Percentiles rank a stretch among this genome's conserved stretches.
Evolutionary conservation across 1,140 invertebrate species (phyloP).

Genomic region (Leptonema lineaticorne): DNA sequence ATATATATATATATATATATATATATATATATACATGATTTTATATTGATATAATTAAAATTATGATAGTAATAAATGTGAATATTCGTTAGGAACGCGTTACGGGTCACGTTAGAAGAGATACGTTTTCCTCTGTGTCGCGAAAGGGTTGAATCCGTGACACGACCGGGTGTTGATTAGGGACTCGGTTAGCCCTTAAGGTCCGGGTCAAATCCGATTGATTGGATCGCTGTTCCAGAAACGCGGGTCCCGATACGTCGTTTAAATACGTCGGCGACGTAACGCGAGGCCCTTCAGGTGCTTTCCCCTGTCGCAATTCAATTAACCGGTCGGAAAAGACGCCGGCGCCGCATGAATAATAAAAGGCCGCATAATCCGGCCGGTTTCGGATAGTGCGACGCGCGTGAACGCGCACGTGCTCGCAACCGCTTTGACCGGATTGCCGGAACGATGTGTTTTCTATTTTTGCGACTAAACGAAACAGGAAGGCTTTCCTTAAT

Average conservation of each 20-base stretch:
- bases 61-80: too few relatives aligned
- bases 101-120: background rate
- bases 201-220: slow-evolving; percentile 7
- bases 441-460: too few relatives aligned
- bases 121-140: background rate
- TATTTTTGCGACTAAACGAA: too few relatives aligned
- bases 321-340: slow-evolving; percentile 13
- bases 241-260: background rate
- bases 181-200: background rate
- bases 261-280: too few relatives aligned
- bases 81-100: too few relatives aligned
- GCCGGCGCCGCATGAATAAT: slow-evolving; percentile 21
- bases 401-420: background rate
- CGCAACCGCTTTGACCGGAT: too few relatives aligned
- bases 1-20: background rate
- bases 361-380: slow-evolving; percentile 21
- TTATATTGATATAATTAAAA: background rate
- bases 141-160: background rate
- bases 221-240: background rate
- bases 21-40: background rate
- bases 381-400: background rate
- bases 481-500: too few relatives aligned
- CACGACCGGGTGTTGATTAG: background rate
- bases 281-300: background rate
- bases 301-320: background rate